Percentiles rank a stretch among this genome's conserved stretches.
phyloP scores from a whole-genome alignment of 2,113 vertebrate genomes.

The Nibea albiflora region DNA sequence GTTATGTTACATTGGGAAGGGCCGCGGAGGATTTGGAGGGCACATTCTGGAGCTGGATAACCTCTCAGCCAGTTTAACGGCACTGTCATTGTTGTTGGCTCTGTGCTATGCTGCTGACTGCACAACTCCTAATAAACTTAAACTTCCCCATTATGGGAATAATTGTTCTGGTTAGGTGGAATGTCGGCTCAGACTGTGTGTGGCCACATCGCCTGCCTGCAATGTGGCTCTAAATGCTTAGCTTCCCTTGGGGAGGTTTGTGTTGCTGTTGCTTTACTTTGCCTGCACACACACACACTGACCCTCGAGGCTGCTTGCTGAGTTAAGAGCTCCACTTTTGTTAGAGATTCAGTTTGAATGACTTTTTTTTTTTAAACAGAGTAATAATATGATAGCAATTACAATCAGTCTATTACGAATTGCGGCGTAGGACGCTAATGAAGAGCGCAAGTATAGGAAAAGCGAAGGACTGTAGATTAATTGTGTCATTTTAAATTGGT shows the following conservation, averaged over 20 bases:
- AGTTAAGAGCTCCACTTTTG: conserved; percentile 18
- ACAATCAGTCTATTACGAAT: conserved; percentile 11
- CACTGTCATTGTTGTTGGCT: conserved; percentile 65
- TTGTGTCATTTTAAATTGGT: conserved; percentile 39
- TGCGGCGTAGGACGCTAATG: background rate
- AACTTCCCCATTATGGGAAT: conserved; percentile 64
- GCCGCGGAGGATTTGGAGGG: conserved; percentile 52
- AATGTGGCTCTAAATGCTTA: conserved; percentile 60
- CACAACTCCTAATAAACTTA: conserved; percentile 58
- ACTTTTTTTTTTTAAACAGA: conserved; percentile 36
- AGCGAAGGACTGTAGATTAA: conserved; percentile 13
- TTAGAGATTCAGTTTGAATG: conserved; percentile 25
- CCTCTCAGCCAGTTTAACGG: conserved; percentile 66
- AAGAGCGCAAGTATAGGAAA: conserved; percentile 1
- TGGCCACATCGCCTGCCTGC: conserved; percentile 62
- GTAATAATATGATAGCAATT: conserved; percentile 11
- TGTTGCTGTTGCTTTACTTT: conserved; percentile 42
- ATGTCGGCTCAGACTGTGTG: conserved; percentile 70
- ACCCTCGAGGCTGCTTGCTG: conserved; percentile 25
- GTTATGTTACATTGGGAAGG: conserved; percentile 64
- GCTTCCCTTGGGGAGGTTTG: conserved; percentile 58
- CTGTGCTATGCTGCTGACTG: conserved; percentile 48
- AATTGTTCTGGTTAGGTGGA: conserved; percentile 68
- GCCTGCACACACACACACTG: conserved; percentile 10
- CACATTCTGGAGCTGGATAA: conserved; percentile 57